Percentiles rank a stretch among this genome's conserved stretches.
These are phyloP conservation scores for Orius insidiosus DNA, from an alignment of 1,140 invertebrate genomes.

Conservation along the genomic window DNA sequence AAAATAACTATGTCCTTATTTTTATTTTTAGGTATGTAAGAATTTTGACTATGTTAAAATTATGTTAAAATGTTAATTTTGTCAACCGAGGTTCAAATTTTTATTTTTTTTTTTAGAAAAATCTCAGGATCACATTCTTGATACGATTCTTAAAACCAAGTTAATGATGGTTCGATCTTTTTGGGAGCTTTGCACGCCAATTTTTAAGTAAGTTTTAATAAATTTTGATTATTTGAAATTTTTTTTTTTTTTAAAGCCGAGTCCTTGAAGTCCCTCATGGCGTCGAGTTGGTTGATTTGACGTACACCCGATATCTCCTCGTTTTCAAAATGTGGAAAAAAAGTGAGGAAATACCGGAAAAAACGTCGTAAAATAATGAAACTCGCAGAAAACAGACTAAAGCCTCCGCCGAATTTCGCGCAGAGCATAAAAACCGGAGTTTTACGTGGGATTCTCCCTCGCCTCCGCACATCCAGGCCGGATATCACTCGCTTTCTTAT, in stretches of 20 bases:
- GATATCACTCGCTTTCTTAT: conserved; percentile 15
- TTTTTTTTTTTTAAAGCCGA: conserved; percentile 11
- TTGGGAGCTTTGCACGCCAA: conserved; percentile 18
- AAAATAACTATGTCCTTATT: conserved; percentile 28
- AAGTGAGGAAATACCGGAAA: conserved; percentile 11
- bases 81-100: too few relatives aligned
- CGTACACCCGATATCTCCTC: conserved; percentile 19
- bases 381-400: conserved; percentile 14
- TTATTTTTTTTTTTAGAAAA: conserved; percentile 17
- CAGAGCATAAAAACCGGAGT: conserved; percentile 7
- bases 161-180: conserved; percentile 16
- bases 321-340: conserved; percentile 21
- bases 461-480: conserved; percentile 2
- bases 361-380: conserved; percentile 16
- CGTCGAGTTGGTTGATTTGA: conserved; percentile 8
- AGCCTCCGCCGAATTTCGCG: conserved; percentile 11
- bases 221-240: neutral
- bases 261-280: conserved; percentile 13
- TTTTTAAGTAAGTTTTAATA: conserved; percentile 18
- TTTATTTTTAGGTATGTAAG: conserved; percentile 29
- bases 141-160: conserved; percentile 20
- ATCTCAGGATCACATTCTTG: conserved; percentile 20
- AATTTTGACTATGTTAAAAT: too few relatives aligned
- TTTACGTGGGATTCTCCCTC: conserved; percentile 11
- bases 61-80: too few relatives aligned